phyloP scores from a whole-genome alignment of 2,113 vertebrate species.

The Psilopogon haemacephalus region DNA sequence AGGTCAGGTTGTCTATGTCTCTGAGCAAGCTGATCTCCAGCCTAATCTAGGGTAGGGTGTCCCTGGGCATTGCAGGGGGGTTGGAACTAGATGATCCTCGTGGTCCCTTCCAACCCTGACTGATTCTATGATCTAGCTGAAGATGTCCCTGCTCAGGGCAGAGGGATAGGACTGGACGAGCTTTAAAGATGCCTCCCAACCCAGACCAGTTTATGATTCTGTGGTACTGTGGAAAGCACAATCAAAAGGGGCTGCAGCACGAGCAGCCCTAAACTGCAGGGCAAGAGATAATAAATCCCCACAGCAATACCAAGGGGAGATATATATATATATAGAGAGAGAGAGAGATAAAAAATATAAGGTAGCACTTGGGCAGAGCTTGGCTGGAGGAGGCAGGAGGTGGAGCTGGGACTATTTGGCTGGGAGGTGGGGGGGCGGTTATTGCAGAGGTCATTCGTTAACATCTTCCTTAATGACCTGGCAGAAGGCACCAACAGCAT shows the following conservation, averaged over 20 bases:
- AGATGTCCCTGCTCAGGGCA: too few relatives aligned
- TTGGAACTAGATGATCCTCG: not conserved
- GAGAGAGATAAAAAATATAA: too few relatives aligned
- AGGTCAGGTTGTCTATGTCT: too few relatives aligned
- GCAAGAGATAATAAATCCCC: not conserved
- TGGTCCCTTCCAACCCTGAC: not conserved
- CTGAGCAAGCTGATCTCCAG: too few relatives aligned
- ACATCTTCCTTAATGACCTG: conserved; percentile 7
- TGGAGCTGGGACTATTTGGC: not conserved
- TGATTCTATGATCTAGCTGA: not conserved
- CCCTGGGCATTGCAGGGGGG: too few relatives aligned
- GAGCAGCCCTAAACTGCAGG: not conserved
- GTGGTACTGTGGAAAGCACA: too few relatives aligned
- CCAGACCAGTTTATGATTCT: too few relatives aligned
- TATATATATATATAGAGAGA: too few relatives aligned
- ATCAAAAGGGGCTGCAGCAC: not conserved
- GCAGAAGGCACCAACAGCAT: not conserved
- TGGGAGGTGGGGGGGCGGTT: not conserved
- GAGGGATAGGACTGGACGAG: too few relatives aligned
- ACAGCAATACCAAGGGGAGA: not conserved
- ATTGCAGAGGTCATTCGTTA: not conserved
- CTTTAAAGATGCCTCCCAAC: too few relatives aligned
- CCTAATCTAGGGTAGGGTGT: too few relatives aligned
- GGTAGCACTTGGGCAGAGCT: not conserved
- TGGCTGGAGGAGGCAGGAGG: not conserved